Percentiles rank a stretch among this genome's conserved stretches.
Conservation (phyloP, 2,888 invertebrate genomes). For the Omphaloscelis lunosa region DNA sequence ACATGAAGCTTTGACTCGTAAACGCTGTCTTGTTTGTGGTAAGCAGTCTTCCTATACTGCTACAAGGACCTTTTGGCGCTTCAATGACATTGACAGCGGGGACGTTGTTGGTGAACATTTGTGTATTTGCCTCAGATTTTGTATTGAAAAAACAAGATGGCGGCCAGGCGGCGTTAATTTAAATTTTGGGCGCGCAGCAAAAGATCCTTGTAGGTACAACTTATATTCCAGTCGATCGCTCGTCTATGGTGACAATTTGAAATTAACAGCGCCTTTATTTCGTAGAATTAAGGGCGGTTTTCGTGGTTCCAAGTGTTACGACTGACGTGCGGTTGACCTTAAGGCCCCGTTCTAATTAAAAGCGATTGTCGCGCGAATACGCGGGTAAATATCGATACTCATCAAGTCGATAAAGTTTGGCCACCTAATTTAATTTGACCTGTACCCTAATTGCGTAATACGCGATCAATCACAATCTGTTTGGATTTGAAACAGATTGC, state of each 20-base stretch:
- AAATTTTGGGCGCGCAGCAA: neutral
- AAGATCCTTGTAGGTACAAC: neutral
- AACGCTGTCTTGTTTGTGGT: slow-evolving; percentile 35
- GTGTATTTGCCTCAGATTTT: neutral
- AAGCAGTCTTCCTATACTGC: slow-evolving; percentile 1
- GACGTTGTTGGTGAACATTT: neutral
- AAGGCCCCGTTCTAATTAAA: too few species aligned
- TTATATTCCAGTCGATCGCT: neutral
- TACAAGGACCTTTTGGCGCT: neutral
- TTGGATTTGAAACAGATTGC: too few species aligned
- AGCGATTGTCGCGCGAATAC: too few species aligned
- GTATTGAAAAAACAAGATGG: neutral
- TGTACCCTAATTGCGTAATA: too few species aligned
- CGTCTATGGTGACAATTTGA: neutral
- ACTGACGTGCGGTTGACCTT: neutral
- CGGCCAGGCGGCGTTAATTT: neutral
- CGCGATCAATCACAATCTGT: too few species aligned
- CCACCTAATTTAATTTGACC: too few species aligned
- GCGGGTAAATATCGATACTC: too few species aligned
- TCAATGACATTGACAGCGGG: neutral
- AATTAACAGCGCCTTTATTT: neutral
- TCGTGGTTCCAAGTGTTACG: neutral
- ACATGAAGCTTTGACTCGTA: neutral
- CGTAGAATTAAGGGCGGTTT: neutral
- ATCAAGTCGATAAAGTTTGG: too few species aligned